Base-by-base conservation (phyloP, 1,140 invertebrate genomes). In the Sinonovacula constricta region DNA sequence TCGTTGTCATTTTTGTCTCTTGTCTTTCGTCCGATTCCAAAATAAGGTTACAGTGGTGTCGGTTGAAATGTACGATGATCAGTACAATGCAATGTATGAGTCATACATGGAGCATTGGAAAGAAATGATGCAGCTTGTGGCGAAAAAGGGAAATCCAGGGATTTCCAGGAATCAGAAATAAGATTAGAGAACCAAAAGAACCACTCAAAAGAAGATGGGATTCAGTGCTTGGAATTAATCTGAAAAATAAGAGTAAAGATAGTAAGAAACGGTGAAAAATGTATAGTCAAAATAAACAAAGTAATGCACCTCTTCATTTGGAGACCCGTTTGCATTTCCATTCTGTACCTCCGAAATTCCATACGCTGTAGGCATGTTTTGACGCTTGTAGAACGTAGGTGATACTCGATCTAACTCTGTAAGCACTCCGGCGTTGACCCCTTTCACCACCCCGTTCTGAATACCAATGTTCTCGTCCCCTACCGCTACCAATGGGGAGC, bases 361-460 rank as follows among this genome's bases (percentile, higher is more conserved):
- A 53, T 34, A 78, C 28, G 75, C 75, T 24, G 75, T 51, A 56
- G 75, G 75, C 75, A 78, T 78, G 14, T 4, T 67, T 53, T 78
- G 56, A 12, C 67, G 54, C 39, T 70, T 69, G 22, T 78, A 69
- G 33, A 36, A 78, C 14, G 56, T 62, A 18, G 75, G 75, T 5
- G 75, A 78, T n/a, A 78, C 75, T 15, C 75, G 45, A 51, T 78
- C 75, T 22, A 78, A 24, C 31, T 63, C 75, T 14, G 75, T 78
- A 34, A 78, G 54, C 45, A 70, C 67, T 34, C 75, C 75, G 57
- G 34, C 62, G 0, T 53, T 31, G n/a, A n/a, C n/a, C n/a, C n/a
- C n/a, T 63, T 68, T 68, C 3, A 54, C 31, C 4, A 78, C 67
- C 49, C 75, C 75, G 75, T 78, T 78, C 60, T 78, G 65, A 28